Base-by-base conservation (phyloP, 2,113 vertebrate species). In the Prionailurus viverrinus region DNA sequence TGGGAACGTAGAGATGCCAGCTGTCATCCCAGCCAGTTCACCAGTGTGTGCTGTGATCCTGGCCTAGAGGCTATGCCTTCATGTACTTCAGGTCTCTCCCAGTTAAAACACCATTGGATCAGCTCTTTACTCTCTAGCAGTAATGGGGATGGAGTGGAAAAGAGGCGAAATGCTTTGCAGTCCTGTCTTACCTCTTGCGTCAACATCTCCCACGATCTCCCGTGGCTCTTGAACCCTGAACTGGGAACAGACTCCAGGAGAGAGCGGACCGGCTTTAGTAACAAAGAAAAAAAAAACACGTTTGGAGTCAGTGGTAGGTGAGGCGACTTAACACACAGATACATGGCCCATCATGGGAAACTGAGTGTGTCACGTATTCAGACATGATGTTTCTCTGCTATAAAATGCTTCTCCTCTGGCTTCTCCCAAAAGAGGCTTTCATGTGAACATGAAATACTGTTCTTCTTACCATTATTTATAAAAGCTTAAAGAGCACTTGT, bases 401-500 rank as follows among this genome's bases (percentile, higher is more conserved):
- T n/a, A 51, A 92, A 89, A 55, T n/a, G 85, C 8, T 31, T 79
- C 91, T 71, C 36, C 65, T 73, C 88, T 78, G 16, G 39, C 36
- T 74, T 94, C 69, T 96, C 45, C 91, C 55, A 39, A 48, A 7
- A 66, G 36, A 83, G 51, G 19, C 31, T 65, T 87, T 84, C 29
- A 18, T 13, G 31, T 66, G 65, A 76, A 8, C 88, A 58, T 76
- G 33, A 94, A 94, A 94, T 90, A 71, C 10, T 36, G 25, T 86
- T 92, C 61, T 68, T 94, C 23, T 36, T 93, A 9, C 48, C 58
- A 71, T 91, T 94, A 80, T 82, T 90, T 95, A 80, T 85, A 53
- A 95, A 96, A 78, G 9, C 58, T 89, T 94, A 76, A 84, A 87
- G 25, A 84, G 23, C 61, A 92, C 87, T 80, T 96, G 41, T 82